Conservation (phyloP, 1,140 invertebrate genomes). For the Cydia strobilella region DNA sequence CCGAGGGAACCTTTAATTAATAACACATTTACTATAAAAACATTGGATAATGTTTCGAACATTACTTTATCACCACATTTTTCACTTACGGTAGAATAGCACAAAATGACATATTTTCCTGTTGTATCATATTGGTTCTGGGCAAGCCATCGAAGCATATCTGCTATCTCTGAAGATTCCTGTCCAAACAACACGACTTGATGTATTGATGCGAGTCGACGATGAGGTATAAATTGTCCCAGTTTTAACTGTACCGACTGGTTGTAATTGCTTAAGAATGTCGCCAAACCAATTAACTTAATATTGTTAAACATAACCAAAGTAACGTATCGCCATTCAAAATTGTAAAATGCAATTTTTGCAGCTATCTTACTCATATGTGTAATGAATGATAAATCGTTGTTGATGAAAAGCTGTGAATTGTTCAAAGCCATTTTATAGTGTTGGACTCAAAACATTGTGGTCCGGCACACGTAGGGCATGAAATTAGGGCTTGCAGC, state of each 20-base stretch:
- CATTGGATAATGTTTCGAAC: constrained; percentile 44
- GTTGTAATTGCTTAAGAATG: constrained; percentile 53
- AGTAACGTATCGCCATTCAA: constrained; percentile 59
- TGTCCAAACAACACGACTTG: constrained; percentile 60
- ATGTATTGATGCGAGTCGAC: constrained; percentile 35
- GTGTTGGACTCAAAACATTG: constrained; percentile 15
- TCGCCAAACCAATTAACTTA: constrained; percentile 42
- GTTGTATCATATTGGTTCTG: constrained; percentile 49
- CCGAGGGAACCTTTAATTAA: constrained; percentile 44
- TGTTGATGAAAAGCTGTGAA: constrained; percentile 17
- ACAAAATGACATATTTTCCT: constrained; percentile 58
- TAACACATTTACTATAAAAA: constrained; percentile 50
- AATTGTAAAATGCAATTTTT: constrained; percentile 58
- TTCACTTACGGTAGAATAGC: constrained; percentile 39
- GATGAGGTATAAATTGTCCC: constrained; percentile 44
- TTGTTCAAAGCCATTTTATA: constrained; percentile 13
- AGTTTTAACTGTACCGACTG: constrained; percentile 48
- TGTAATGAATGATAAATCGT: constrained; percentile 37
- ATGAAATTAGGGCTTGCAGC: neutral
- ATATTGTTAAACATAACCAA: constrained; percentile 50
- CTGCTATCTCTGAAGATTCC: constrained; percentile 47
- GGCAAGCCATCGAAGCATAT: constrained; percentile 48
- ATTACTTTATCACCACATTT: constrained; percentile 51
- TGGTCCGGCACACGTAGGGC: neutral
- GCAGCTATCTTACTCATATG: constrained; percentile 51